Evolutionary conservation across 2,113 vertebrate genomes (phyloP), one percentile per base, ranked within the genome.

Genomic region (Carollia perspicillata): DNA sequence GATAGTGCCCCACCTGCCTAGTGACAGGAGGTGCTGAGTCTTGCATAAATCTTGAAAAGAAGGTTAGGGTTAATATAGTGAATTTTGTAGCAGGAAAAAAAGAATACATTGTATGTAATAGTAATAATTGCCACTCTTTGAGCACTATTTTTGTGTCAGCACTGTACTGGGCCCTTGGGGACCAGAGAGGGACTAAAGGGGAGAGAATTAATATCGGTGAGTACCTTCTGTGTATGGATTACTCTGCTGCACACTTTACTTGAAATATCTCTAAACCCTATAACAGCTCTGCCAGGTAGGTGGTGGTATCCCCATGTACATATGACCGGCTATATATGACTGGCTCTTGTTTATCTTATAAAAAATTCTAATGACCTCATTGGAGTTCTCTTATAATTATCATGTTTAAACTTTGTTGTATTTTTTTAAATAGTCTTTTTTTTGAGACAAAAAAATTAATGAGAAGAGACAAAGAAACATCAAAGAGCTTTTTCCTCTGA

Each of bases 401-500:
- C 96, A 97, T 98, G 98, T 98, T 98, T 98, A 98, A 99, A 98
- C 97, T 98, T 98, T 97, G 98, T 89, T 96, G 97, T 83, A 22
- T 63, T 26, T 87, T 87, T 92, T 98, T 98, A 98, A 99, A 99
- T 99, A 98, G 98, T 96, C 98, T 98, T 99, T 99, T 97, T 98
- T 99, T 98, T 97, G 97, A 99, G 97, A 98, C 94, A 98, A 98
- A 99, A 98, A 98, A 98, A 98, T 99, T 99, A 99, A 99, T 99
- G 99, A 99, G 99, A 99, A 99, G 99, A 99, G 98, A 98, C 97
- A 98, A 99, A 98, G 98, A 98, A 98, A 99, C 99, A 99, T 99
- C 99, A 99, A 99, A 99, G 99, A 98, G 98, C 97, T 98, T 97
- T 99, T 98, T 98, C 98, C 97, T 99, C 98, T 98, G 98, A 99